These are phyloP conservation scores for Andrena praecox DNA, from an alignment of 2,888 invertebrate genomes.

Conservation along the genomic window DNA sequence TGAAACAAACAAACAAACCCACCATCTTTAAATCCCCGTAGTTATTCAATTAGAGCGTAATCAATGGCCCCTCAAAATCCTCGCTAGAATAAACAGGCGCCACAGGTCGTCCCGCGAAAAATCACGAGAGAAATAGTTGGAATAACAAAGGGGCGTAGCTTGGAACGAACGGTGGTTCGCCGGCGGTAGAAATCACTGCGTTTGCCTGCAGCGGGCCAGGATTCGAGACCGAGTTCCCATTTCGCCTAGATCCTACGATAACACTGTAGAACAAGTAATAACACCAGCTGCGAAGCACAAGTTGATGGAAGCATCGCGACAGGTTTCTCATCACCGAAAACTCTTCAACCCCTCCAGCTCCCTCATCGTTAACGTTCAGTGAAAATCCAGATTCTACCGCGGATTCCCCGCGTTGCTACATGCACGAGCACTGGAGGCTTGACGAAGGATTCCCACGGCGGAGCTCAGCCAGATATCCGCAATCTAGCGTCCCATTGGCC, in stretches of 20 bases:
- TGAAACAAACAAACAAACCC: background rate
- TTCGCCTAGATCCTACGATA: conserved; percentile 25
- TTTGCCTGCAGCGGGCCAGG: conserved; percentile 10
- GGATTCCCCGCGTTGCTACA: too few relatives aligned
- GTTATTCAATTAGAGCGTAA: background rate
- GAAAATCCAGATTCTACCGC: too few relatives aligned
- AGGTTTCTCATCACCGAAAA: background rate
- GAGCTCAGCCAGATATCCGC: background rate
- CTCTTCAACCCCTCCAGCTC: background rate
- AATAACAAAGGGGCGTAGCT: conserved; percentile 3
- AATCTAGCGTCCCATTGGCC: background rate
- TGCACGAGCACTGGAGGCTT: too few relatives aligned
- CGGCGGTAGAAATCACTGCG: background rate
- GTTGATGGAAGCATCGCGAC: conserved; percentile 14
- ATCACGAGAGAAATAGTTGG: conserved; percentile 1
- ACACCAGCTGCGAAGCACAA: conserved; percentile 15
- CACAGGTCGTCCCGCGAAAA: background rate
- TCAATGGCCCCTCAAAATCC: background rate
- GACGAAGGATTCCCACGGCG: too few relatives aligned
- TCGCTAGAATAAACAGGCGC: background rate
- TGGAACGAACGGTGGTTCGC: background rate
- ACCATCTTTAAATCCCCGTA: background rate
- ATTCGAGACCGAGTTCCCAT: background rate
- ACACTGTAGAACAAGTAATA: conserved; percentile 39
- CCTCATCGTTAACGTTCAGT: background rate